Base-by-base conservation (phyloP, 1,140 invertebrate genomes). In the Microplitis demolitor region DNA sequence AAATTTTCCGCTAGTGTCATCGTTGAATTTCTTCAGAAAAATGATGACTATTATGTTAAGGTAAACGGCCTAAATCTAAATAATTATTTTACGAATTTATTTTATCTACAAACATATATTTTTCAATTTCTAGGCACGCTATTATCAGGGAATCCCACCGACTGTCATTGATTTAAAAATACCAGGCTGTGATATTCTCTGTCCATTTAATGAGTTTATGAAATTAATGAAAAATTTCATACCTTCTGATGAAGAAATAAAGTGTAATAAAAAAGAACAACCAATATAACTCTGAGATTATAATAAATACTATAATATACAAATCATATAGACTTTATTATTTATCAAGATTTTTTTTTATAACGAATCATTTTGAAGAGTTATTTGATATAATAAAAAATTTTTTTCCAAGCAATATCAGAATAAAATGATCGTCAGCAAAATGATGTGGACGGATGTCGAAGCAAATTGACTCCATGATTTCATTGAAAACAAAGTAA, bases 1-100 rank as follows among this genome's bases (percentile, higher is more conserved):
- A 85, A 83, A 72, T 90, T 89, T 76, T 87, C 88, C 0, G 84
- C 89, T 13, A 88, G 89, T 4, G 79, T 87, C 5, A 75, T 87
- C 24, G 71, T 87, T 16, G 87, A 88, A 76, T 58, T 87, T 4
- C 71, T 67, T 14, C 74, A 78, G 62, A 8, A 68, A 0, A 11
- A 67, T 35, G 39, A 69, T 2, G 4, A 77, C 4, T 75, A 74
- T 67, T 81, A 53, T 58, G 75, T 82, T 9, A 72, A 78, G 71
- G 81, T 83, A 76, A 69, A 70, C 11, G 0, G 8, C 5, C 11
- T 45, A 9, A 9, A 45, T 0, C 11, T 45, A 45, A 45, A 0
- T 45, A 45, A 45, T 45, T 9, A 8, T 9, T 8, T 3, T 45
- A 45, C 11, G 39, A 45, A 45, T 45, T 11, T 45, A 45, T 24